Evolutionary conservation across 2,113 vertebrate genomes (phyloP).

Genomic region (Prunella fulvescens): DNA sequence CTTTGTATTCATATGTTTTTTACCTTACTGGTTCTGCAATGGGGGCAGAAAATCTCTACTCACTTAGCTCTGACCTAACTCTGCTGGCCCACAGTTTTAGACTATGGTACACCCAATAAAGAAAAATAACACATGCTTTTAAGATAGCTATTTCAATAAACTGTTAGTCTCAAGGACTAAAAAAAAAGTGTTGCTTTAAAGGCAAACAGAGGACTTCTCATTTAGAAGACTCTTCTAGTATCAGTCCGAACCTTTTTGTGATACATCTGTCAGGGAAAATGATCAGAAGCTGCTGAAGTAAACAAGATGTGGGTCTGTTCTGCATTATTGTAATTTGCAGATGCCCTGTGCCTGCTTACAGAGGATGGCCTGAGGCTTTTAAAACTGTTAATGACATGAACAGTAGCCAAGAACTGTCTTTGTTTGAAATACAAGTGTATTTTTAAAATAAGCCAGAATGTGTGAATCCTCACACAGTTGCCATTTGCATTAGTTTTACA

Average conservation of each 20-base stretch:
- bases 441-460: background rate
- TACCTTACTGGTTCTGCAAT: background rate
- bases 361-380: background rate
- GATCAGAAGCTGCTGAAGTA: constrained; percentile 33
- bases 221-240: background rate
- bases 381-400: constrained; percentile 26
- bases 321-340: constrained; percentile 34
- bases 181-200: background rate
- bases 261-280: background rate
- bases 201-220: background rate
- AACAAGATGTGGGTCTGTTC: constrained; percentile 37
- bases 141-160: background rate
- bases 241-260: background rate
- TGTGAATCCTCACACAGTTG: background rate
- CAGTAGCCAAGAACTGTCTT: constrained; percentile 21
- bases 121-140: background rate
- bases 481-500: background rate
- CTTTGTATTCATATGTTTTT: background rate
- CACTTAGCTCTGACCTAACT: background rate
- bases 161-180: background rate
- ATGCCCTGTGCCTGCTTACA: background rate
- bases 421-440: background rate
- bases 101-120: background rate
- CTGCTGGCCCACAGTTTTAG: background rate
- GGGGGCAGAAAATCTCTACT: background rate